These are phyloP conservation scores for Helicoverpa assulta DNA, from an alignment of 2,888 invertebrate species.

Conservation along the genomic window DNA sequence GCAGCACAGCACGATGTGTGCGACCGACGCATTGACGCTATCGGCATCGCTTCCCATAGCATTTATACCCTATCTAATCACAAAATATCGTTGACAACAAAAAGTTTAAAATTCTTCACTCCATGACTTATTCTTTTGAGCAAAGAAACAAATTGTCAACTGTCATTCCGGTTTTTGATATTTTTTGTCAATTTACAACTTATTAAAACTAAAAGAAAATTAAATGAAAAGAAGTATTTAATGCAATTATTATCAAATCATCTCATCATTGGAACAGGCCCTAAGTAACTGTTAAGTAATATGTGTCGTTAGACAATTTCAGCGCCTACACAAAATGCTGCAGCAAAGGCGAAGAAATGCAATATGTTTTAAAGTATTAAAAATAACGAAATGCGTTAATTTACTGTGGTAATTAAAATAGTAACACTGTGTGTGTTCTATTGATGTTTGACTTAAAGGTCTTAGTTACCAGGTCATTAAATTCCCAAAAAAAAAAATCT, in stretches of 20 bases:
- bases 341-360: not conserved
- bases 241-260: not conserved
- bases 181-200: not conserved
- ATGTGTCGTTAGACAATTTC: not conserved
- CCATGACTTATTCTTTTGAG: conserved; percentile 23
- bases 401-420: no score
- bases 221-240: conserved; percentile 8
- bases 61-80: conserved; percentile 39
- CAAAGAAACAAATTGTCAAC: conserved; percentile 33
- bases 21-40: conserved; percentile 75
- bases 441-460: no score
- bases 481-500: no score
- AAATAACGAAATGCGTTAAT: no score
- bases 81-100: conserved; percentile 30
- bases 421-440: no score
- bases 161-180: conserved; percentile 42
- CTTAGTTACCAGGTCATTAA: no score
- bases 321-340: not conserved
- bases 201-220: conserved; percentile 13
- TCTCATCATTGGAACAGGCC: no score
- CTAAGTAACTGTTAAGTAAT: no score
- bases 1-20: conserved; percentile 78
- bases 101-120: conserved; percentile 23
- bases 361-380: no score
- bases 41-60: conserved; percentile 77